Conservation (phyloP, 2,113 vertebrate species). For the Malurus melanocephalus region DNA sequence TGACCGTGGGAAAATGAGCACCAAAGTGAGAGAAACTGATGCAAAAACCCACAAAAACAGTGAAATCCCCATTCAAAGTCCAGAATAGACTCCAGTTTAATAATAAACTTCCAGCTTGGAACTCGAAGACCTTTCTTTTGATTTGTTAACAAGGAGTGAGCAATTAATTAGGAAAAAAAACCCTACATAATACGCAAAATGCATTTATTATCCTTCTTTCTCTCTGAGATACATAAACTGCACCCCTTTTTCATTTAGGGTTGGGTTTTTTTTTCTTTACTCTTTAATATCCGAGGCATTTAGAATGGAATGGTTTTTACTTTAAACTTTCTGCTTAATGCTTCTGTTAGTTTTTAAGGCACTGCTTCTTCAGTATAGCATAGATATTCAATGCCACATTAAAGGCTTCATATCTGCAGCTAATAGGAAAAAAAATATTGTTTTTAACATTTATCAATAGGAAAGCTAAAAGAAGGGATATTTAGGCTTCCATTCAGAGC, state of each 20-base stretch:
- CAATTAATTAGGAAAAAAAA: not conserved
- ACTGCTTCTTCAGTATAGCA: not conserved
- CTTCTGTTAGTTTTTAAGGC: not conserved
- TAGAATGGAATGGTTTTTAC: not conserved
- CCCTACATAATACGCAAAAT: not conserved
- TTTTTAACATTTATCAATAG: not conserved
- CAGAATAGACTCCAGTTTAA: no score
- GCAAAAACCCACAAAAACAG: not conserved
- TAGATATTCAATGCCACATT: not conserved
- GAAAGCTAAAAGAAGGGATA: not conserved
- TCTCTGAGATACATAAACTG: not conserved
- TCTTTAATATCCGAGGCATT: not conserved
- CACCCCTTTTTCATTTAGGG: not conserved
- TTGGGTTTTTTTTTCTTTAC: accelerated
- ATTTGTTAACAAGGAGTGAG: not conserved
- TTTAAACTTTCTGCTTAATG: not conserved
- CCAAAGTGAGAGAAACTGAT: not conserved
- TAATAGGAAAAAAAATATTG: not conserved
- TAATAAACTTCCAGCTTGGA: not conserved
- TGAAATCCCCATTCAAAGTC: not conserved
- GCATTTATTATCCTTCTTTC: not conserved
- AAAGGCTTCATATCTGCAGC: not conserved
- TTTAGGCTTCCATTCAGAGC: not conserved
- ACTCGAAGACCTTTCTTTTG: not conserved
- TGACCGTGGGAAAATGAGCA: not conserved